Conservation (phyloP, 2,797 vertebrate species). For the Enteromius paludinosus region DNA sequence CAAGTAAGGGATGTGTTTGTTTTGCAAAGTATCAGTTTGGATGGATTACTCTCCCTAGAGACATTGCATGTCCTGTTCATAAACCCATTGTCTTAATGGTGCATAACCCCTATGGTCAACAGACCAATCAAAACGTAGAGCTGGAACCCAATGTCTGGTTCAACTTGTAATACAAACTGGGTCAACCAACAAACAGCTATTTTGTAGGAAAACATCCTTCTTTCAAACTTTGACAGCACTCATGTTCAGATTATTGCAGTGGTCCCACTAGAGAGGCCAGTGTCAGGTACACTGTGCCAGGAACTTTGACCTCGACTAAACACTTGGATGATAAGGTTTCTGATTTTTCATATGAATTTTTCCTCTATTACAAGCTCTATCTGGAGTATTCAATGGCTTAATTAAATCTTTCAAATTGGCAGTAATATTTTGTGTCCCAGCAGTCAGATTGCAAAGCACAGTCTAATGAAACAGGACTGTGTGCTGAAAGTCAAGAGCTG, state of each 20-base stretch:
- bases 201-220: neutral
- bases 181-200: slow-evolving; percentile 61
- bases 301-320: slow-evolving; percentile 40
- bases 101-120: slow-evolving; percentile 59
- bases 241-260: slow-evolving; percentile 1
- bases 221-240: slow-evolving; percentile 16
- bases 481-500: slow-evolving; percentile 36
- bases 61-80: slow-evolving; percentile 57
- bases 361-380: neutral
- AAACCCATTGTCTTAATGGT: slow-evolving; percentile 47
- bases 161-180: slow-evolving; percentile 71
- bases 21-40: neutral
- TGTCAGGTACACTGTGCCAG: slow-evolving; percentile 30
- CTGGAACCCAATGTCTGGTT: slow-evolving; percentile 66
- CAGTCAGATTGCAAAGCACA: neutral
- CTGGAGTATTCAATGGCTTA: neutral
- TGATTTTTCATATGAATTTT: neutral
- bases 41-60: neutral
- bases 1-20: slow-evolving; percentile 4
- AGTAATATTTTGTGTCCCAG: neutral
- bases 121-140: slow-evolving; percentile 65
- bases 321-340: neutral
- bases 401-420: slow-evolving; percentile 8
- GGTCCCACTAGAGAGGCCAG: slow-evolving; percentile 1
- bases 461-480: slow-evolving; percentile 27